phyloP scores from a whole-genome alignment of 2,888 invertebrate genomes.

The Furcula furcula region DNA sequence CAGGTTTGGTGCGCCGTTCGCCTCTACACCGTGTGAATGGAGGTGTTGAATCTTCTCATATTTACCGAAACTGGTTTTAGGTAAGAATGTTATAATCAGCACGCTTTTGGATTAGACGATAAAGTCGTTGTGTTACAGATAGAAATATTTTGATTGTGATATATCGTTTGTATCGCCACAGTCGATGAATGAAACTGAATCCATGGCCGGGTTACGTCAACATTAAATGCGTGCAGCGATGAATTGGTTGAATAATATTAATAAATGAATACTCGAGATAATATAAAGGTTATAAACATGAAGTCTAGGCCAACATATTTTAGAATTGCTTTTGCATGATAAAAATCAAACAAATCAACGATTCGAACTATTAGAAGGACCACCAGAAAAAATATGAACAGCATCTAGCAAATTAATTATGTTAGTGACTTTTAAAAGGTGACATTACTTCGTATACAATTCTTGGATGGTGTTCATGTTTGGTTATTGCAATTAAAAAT shows the following conservation, averaged over 20 bases:
- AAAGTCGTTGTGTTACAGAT: constrained; percentile 17
- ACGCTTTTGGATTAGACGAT: constrained; percentile 30
- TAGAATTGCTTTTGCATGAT: too few relatives aligned
- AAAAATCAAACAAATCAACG: too few relatives aligned
- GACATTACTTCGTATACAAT: too few relatives aligned
- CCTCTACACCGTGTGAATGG: constrained; percentile 64
- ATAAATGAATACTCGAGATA: not conserved
- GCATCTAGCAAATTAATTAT: too few relatives aligned
- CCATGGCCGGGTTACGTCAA: not conserved
- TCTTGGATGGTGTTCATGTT: too few relatives aligned
- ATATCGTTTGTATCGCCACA: constrained; percentile 8
- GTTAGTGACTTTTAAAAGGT: too few relatives aligned
- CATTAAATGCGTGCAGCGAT: not conserved
- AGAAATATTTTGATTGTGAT: constrained; percentile 3
- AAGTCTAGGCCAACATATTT: too few relatives aligned
- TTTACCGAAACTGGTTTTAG: constrained; percentile 57
- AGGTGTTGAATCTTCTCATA: constrained; percentile 63
- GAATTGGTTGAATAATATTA: not conserved
- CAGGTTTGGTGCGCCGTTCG: constrained; percentile 52
- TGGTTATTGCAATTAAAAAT: too few relatives aligned
- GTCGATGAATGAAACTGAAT: constrained; percentile 1
- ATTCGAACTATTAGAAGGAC: too few relatives aligned
- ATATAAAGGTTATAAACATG: not conserved
- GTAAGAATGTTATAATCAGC: constrained; percentile 44
- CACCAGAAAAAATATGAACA: too few relatives aligned